These are phyloP conservation scores for Takifugu flavidus DNA, from an alignment of 2,113 vertebrate genomes.

Conservation along the genomic window DNA sequence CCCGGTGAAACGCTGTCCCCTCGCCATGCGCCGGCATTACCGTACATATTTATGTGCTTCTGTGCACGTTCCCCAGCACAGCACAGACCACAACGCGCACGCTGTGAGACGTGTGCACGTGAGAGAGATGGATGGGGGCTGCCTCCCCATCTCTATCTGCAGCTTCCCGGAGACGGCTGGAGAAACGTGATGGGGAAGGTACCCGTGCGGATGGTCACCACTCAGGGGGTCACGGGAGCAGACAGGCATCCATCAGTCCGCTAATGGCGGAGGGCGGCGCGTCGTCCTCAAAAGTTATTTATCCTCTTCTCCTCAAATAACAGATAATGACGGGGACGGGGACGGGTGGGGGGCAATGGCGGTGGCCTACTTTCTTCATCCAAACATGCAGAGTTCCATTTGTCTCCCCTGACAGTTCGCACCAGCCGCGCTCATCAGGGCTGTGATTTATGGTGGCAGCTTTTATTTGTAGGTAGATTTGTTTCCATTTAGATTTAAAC, in stretches of 20 bases:
- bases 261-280: not conserved
- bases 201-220: conserved; percentile 24
- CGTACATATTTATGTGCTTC: not conserved
- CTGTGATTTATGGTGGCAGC: no score
- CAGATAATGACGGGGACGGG: conserved; percentile 19
- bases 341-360: conserved; percentile 1
- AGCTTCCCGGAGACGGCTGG: conserved; percentile 29
- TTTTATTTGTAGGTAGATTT: no score
- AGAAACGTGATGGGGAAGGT: not conserved
- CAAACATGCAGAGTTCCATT: not conserved
- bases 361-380: conserved; percentile 32
- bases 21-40: no score
- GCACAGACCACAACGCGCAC: conserved; percentile 1
- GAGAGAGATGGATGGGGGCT: conserved; percentile 2
- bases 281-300: conserved; percentile 10
- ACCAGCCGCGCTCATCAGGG: no score
- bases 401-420: no score
- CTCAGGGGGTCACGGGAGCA: conserved; percentile 21
- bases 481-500: no score
- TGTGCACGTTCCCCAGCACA: conserved; percentile 6
- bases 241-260: conserved; percentile 12
- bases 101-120: not conserved
- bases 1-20: no score
- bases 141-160: conserved; percentile 32
- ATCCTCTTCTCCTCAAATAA: conserved; percentile 18